Evolutionary conservation across 2,113 vertebrate genomes (phyloP).

Genomic region (Mormyrus lacerda): DNA sequence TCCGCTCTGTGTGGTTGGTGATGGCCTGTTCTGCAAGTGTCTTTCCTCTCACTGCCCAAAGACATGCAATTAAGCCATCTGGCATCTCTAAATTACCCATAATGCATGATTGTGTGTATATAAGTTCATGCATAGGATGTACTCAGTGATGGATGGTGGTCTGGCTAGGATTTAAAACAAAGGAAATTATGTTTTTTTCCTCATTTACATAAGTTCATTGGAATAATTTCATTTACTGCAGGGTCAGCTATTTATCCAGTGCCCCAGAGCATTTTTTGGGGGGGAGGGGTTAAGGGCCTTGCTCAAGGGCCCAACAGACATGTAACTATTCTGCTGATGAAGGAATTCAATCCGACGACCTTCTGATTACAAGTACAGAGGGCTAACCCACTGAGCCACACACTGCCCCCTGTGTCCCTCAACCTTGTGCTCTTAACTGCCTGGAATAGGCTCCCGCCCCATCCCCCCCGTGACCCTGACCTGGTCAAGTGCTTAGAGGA

Average conservation of each 20-base stretch:
- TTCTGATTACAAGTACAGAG: not conserved
- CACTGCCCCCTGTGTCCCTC: not conserved
- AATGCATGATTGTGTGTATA: not conserved
- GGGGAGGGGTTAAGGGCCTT: not conserved
- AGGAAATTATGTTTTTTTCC: not conserved
- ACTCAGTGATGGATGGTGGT: not conserved
- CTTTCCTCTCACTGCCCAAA: not conserved
- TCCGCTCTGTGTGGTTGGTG: not conserved
- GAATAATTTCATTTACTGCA: not conserved
- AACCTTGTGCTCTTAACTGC: not conserved
- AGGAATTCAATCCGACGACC: not conserved
- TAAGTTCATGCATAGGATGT: not conserved
- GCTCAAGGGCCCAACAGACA: not conserved
- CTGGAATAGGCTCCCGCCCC: not conserved
- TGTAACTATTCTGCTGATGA: not conserved
- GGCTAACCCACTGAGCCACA: not conserved
- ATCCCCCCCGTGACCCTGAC: not conserved
- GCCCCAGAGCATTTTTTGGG: not conserved
- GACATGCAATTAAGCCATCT: not conserved
- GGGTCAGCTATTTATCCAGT: not conserved
- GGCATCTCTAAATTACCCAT: not conserved
- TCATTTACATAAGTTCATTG: not conserved
- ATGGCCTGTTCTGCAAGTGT: not conserved
- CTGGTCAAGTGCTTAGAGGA: not conserved
- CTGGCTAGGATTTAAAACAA: not conserved